Base-by-base conservation (phyloP, 1,140 invertebrate species). In the Pristionchus pacificus region DNA sequence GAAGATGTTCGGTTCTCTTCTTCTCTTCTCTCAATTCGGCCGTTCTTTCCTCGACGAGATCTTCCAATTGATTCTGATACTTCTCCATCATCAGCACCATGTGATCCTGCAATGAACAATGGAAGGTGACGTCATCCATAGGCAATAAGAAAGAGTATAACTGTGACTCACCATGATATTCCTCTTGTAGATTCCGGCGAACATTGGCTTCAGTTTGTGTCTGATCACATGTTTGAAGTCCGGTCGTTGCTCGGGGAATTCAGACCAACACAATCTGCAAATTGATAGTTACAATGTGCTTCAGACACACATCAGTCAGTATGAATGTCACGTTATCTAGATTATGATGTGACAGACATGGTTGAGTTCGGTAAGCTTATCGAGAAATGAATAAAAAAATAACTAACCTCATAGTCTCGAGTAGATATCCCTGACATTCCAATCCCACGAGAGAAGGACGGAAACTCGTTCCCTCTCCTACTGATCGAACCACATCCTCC, bases 21-120 rank as follows among this genome's bases (percentile, higher is more conserved):
- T 97, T 97, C 85, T 97, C 95, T 82, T 97, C 93, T 69, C 91
- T 90, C 59, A 97, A 84, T 84, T 95, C 92, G 83, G 93, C 91
- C 0, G 94, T 97, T 70, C 93, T 85, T 81, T 97, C 93, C 79
- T 95, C 92, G 0, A 97, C 94, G 0, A 97, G 83, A 2, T 88
- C 89, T 84, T 93, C 91, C 65, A 93, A 83, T 84, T 92, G 91
- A 66, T 88, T 90, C 1, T 91, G 91, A 82, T 93, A 92, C 80
- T 92, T 92, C 83, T 93, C 91, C 81, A 84, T 83, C 77, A 80
- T 79, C 13, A 65, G 49, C 75, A 81, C 72, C 72, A 76, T 78
- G 73, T 73, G 71, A 29, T 73, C 71, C 63, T 64, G 24, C 63
- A 78, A 63, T 24, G 10, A 28, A 29, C 24, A 62, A 27, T 19